A percentile compares a stretch with the other conserved stretches of the same genome.
Conservation (phyloP, 2,113 vertebrate genomes). For the Epinephelus cyanopodus region DNA sequence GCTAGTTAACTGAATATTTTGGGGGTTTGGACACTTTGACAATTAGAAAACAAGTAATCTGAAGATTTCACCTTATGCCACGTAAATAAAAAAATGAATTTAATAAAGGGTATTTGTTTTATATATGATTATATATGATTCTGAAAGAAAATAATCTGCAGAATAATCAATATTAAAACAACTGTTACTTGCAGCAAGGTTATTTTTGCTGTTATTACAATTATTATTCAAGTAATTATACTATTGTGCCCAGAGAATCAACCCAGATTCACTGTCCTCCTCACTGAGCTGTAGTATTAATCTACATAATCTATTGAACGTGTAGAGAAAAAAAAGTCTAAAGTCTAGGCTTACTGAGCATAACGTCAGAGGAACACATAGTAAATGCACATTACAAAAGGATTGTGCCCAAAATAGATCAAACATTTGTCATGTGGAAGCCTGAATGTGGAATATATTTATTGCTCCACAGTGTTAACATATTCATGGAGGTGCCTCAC, state of each 20-base stretch:
- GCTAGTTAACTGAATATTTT: neutral
- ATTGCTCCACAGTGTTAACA: constrained; percentile 41
- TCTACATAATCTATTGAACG: neutral
- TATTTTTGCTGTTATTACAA: neutral
- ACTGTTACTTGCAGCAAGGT: neutral
- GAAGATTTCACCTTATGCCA: no score
- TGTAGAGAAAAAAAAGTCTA: neutral
- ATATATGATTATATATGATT: no score
- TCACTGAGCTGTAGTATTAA: neutral
- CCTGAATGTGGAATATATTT: constrained; percentile 58
- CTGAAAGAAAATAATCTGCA: neutral
- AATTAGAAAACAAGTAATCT: no score
- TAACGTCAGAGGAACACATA: neutral
- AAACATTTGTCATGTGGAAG: constrained; percentile 49
- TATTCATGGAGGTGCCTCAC: constrained; percentile 62
- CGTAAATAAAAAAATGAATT: no score
- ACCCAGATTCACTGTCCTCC: neutral
- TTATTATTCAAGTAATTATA: neutral
- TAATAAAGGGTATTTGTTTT: no score
- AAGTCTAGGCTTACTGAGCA: neutral
- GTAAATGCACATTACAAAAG: neutral
- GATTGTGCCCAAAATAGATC: constrained; percentile 9
- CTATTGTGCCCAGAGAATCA: neutral
- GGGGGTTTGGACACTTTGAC: neutral
- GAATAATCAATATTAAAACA: neutral